These are phyloP conservation scores for Caenorhabditis sp. DNA, from an alignment of 2,888 invertebrate genomes.

Conservation along the genomic window DNA sequence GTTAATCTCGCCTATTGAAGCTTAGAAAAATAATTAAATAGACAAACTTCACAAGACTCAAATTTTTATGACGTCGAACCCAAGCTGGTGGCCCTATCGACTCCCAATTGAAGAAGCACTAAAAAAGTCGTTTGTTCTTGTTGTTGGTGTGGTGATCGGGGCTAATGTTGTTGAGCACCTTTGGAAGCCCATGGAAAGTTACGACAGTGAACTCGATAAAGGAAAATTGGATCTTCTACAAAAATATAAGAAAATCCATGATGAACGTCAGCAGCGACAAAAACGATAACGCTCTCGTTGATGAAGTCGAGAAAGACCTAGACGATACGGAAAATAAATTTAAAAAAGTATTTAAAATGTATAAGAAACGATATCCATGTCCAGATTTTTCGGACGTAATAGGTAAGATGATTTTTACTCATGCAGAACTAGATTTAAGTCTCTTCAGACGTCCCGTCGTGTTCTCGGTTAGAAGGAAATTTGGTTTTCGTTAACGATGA, in stretches of 20 bases:
- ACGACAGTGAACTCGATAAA: slow-evolving; percentile 68
- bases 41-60: no score
- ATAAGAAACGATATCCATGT: slow-evolving; percentile 85
- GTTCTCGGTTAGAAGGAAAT: no score
- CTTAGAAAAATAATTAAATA: no score
- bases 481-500: slow-evolving; percentile 2
- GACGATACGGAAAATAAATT: slow-evolving; percentile 80
- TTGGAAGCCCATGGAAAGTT: slow-evolving; percentile 70
- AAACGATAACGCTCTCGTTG: not conserved
- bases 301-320: no score
- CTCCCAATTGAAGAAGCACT: slow-evolving; percentile 68
- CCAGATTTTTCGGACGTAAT: slow-evolving; percentile 85
- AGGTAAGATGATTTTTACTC: no score
- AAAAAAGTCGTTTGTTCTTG: slow-evolving; percentile 66
- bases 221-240: slow-evolving; percentile 69
- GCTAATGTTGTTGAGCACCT: slow-evolving; percentile 69
- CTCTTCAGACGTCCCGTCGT: slow-evolving; percentile 17
- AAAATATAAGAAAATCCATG: slow-evolving; percentile 68
- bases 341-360: slow-evolving; percentile 87
- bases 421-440: not conserved
- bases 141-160: slow-evolving; percentile 68
- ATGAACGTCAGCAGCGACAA: slow-evolving; percentile 45
- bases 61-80: slow-evolving; percentile 62
- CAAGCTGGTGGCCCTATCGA: slow-evolving; percentile 71
- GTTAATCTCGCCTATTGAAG: no score